These are phyloP conservation scores for Cynocephalus volans DNA, from an alignment of 2,113 vertebrate genomes.

Conservation along the genomic window DNA sequence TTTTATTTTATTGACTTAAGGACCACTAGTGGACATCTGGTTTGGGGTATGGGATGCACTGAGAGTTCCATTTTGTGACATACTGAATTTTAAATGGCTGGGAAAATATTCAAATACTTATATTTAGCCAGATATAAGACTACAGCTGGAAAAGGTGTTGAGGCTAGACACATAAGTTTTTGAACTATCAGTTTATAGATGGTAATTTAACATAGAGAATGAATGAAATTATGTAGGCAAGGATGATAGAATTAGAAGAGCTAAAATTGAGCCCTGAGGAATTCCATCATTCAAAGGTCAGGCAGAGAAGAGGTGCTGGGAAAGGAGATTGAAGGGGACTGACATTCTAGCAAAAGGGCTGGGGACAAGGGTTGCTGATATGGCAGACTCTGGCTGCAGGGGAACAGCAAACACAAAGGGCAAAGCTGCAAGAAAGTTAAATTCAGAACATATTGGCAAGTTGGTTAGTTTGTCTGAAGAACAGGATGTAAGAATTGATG, in stretches of 20 bases:
- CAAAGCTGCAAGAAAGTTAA: not conserved
- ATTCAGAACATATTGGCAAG: not conserved
- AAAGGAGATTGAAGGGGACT: not conserved
- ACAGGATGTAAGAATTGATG: not conserved
- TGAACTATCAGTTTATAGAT: conserved; percentile 22
- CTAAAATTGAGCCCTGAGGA: conserved; percentile 22
- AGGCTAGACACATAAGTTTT: not conserved
- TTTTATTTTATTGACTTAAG: not conserved
- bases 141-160: not conserved
- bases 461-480: not conserved
- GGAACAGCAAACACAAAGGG: not conserved
- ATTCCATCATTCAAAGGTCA: not conserved
- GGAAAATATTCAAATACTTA: not conserved
- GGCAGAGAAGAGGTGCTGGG: not conserved
- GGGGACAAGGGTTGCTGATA: too few relatives aligned
- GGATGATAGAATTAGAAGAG: not conserved
- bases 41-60: not conserved
- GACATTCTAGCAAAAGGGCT: not conserved
- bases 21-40: not conserved
- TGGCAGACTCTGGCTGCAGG: not conserved
- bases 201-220: not conserved
- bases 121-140: not conserved
- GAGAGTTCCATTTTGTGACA: not conserved
- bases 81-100: not conserved
- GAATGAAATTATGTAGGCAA: not conserved